Evolutionary conservation across 2,113 vertebrate genomes (phyloP), one percentile per base, ranked within the genome.

Genomic region (Opisthocomus hoazin): DNA sequence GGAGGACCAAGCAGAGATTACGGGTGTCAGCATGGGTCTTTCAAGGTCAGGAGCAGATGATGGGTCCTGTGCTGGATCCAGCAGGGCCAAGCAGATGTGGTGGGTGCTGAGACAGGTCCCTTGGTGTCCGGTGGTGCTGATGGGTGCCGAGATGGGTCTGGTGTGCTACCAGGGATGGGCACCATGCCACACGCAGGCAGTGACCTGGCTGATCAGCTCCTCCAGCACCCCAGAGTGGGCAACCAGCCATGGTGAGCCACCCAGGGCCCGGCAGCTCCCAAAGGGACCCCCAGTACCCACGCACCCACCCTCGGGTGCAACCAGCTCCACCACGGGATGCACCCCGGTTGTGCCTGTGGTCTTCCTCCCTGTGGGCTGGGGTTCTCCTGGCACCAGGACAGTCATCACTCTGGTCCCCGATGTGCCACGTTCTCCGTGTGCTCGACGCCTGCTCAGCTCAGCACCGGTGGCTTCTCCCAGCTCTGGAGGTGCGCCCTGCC

Each of bases 241-340:
- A 54, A 20, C 8, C 0, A 2, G 2, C 77, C 32, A 4, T 57
- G 9, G 21, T 0, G 3, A n/a, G 64, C 41, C 73, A 24, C 46
- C 63, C 4, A 3, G 37, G 45, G 22, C 41, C 19, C 1, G 7
- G 43, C 58, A 58, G 23, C 81, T 34, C n/a, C 61, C 63, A 15
- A 21, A 20, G 14, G 30, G 15, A 15, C 45, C 45, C 50, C 77
- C 58, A 37, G n/a, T n/a, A n/a, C n/a, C n/a, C n/a, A n/a, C n/a
- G 58, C 39, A 29, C 51, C 83, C 60, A 34, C 74, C 64, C 43
- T 3, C 24, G 32, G 84, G 48, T 13, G 46, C 53, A 24, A 27
- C 54, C 54, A 24, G 10, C 45, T 54, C n/a, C 15, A 1, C 29
- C 24, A 2, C 0, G 7, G 27, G 63, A 7, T 14, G 36, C n/a